Evolutionary conservation across 1,140 invertebrate species (phyloP).

Genomic region (Bombyx mandarina): DNA sequence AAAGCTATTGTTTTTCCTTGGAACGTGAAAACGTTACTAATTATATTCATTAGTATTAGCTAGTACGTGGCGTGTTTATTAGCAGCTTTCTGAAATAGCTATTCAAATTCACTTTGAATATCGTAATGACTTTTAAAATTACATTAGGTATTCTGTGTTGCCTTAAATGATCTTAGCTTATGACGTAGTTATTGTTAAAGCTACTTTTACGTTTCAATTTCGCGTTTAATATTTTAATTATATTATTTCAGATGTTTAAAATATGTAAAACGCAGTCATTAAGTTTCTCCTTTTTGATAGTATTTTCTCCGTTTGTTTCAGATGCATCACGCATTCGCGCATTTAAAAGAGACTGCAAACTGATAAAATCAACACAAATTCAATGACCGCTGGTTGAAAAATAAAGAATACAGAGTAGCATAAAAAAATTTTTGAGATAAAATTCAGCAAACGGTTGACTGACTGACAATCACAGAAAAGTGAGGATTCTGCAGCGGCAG

Average conservation of each 20-base stretch:
- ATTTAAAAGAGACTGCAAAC: conserved; percentile 20
- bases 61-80: too few relatives aligned
- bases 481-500: conserved; percentile 10
- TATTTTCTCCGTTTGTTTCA: conserved; percentile 34
- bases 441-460: conserved; percentile 8
- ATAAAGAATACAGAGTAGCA: conserved; percentile 7
- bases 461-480: conserved; percentile 5
- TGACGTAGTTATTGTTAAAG: too few relatives aligned
- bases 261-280: too few relatives aligned
- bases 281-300: not conserved
- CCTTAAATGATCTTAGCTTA: too few relatives aligned
- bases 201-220: too few relatives aligned
- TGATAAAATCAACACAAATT: conserved; percentile 22
- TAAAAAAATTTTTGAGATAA: conserved; percentile 1
- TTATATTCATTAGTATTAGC: not conserved
- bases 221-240: too few relatives aligned
- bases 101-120: too few relatives aligned
- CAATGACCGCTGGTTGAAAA: conserved; percentile 23
- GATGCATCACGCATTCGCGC: conserved; percentile 29
- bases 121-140: too few relatives aligned
- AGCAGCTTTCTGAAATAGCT: too few relatives aligned
- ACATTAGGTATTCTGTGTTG: too few relatives aligned
- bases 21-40: conserved; percentile 14
- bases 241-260: too few relatives aligned
- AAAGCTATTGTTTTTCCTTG: conserved; percentile 35